These are phyloP conservation scores for Berghia stephanieae DNA, from an alignment of 1,140 invertebrate species.

Conservation along the genomic window DNA sequence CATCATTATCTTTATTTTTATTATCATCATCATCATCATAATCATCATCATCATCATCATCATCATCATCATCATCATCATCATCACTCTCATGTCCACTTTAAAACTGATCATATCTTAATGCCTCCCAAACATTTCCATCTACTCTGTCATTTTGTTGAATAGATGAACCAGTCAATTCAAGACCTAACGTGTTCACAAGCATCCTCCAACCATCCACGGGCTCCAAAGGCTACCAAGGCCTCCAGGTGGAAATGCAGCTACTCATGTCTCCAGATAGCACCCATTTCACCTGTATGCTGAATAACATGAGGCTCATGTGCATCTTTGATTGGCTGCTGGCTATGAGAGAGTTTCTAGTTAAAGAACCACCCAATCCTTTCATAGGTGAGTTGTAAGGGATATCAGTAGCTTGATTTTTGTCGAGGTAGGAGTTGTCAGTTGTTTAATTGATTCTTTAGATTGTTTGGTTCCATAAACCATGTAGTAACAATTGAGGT, in stretches of 20 bases:
- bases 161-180: constrained; percentile 75
- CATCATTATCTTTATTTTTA: too few species aligned
- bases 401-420: neutral
- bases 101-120: too few species aligned
- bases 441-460: too few species aligned
- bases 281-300: constrained; percentile 86
- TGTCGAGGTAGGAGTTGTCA: neutral
- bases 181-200: constrained; percentile 85
- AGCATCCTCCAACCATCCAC: constrained; percentile 83
- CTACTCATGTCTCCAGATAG: constrained; percentile 70
- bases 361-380: constrained; percentile 65
- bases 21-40: too few species aligned
- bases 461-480: neutral
- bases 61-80: too few species aligned
- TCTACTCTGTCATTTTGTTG: constrained; percentile 22
- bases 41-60: too few species aligned
- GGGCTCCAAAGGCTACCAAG: constrained; percentile 34
- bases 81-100: too few species aligned
- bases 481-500: too few species aligned
- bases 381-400: constrained; percentile 47
- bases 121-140: too few species aligned
- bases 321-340: constrained; percentile 94
- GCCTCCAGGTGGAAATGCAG: constrained; percentile 63
- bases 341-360: constrained; percentile 82
- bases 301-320: constrained; percentile 96